A percentile compares a stretch with the other conserved stretches of the same genome.
phyloP scores from a whole-genome alignment of 2,888 invertebrate genomes.

The Sphinx pinastri region DNA sequence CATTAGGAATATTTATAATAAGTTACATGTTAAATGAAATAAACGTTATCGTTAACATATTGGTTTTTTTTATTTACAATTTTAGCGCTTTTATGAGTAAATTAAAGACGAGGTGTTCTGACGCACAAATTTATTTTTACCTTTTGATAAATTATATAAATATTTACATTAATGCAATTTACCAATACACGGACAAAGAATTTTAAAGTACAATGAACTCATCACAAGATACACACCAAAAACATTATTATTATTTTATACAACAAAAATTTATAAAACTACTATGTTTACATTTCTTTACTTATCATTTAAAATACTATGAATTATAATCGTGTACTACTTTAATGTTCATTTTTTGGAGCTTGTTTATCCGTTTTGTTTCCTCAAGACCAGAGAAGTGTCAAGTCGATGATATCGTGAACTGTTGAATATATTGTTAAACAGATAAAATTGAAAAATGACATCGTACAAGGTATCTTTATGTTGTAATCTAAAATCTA shows the following conservation, averaged over 20 bases:
- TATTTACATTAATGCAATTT: slow-evolving; percentile 16
- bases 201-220: neutral
- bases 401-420: neutral
- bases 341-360: neutral
- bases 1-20: slow-evolving; percentile 1
- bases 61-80: neutral
- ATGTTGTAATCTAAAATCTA: no score
- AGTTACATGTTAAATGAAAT: slow-evolving; percentile 4
- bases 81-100: neutral
- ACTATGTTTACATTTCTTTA: slow-evolving; percentile 11
- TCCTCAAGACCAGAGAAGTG: neutral
- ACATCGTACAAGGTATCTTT: no score
- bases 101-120: neutral
- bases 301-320: neutral
- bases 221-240: neutral
- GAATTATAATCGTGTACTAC: neutral
- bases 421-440: neutral
- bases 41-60: neutral
- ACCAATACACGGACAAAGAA: neutral
- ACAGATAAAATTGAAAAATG: neutral
- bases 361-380: neutral
- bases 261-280: slow-evolving; percentile 4
- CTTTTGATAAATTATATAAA: slow-evolving; percentile 21
- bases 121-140: slow-evolving; percentile 10
- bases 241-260: neutral